Base-by-base conservation (phyloP, 1,140 invertebrate species). In the Heliconius hewitsoni region DNA sequence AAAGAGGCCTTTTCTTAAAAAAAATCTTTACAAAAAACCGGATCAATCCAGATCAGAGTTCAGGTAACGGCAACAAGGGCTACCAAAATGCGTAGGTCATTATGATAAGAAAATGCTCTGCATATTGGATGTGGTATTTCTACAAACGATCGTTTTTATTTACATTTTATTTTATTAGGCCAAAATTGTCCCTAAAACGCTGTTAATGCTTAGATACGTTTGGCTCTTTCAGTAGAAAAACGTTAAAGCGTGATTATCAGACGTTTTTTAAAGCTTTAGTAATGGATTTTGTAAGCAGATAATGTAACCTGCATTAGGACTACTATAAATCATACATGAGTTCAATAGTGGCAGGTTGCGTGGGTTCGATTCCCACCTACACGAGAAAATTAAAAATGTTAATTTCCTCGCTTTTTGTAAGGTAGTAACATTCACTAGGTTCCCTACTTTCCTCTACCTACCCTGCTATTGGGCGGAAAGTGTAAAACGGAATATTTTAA, bases 41-140 rank as follows among this genome's bases (percentile, higher is more conserved):
- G 78, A 82, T 82, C 79, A 82, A 82, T 79, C 79, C 73, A 55
- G 75, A 74, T 70, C 76, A 74, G 50, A 81, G 76, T 78, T 78
- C 77, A 83, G 81, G 76, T 80, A 74, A 18, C 16, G n/a, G 72
- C 76, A 81, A 81, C 82, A 83, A 80, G 77, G 74, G 66, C 70
- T 74, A 72, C 42, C 76, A 71, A 80, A 84, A 82, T 78, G 77
- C 73, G 57, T 52, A n/a, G 46, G 74, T 71, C 27, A 74, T 84
- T 81, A 80, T 75, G 83, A 84, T 84, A 82, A 80, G 77, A 71
- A 76, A 84, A 82, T 74, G 0, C 6, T 34, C 34, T 6, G 34
- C 34, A 34, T 34, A 34, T 34, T 34, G 34, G 0, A 34, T 34
- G 73, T 76, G 34, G 55, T 77, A 37, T 39, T 75, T 76, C 6